Conservation (phyloP, 2,113 vertebrate species). For the Dolichotis patagonum region DNA sequence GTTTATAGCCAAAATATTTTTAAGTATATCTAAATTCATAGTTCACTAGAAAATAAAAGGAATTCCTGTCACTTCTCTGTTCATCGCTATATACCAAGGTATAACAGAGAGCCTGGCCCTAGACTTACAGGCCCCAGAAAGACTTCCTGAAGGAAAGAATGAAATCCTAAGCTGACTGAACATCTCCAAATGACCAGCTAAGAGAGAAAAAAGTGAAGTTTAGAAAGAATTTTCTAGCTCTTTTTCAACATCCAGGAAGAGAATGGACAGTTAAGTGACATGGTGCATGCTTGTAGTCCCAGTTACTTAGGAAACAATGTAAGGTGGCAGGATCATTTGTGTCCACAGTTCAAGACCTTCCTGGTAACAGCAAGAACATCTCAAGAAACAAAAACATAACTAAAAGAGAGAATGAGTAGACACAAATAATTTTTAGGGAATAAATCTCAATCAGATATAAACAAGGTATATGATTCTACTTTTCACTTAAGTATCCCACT, state of each 20-base stretch:
- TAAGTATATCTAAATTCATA: slow-evolving; percentile 22
- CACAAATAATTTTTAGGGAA: not conserved
- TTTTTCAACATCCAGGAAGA: slow-evolving; percentile 39
- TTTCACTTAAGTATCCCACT: not conserved
- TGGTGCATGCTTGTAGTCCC: not conserved
- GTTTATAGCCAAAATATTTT: not conserved
- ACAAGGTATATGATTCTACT: not conserved
- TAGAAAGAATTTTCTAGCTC: slow-evolving; percentile 25
- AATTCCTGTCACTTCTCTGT: not conserved
- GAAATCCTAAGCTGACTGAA: not conserved
- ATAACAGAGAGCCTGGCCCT: not conserved
- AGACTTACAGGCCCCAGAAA: not conserved
- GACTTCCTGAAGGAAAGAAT: not conserved
- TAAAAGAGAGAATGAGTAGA: not conserved
- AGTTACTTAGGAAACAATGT: not conserved
- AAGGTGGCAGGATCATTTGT: not conserved
- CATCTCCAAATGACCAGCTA: not conserved
- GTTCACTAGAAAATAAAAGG: not conserved
- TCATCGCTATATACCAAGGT: not conserved
- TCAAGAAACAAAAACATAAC: not conserved
- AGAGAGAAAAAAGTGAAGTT: not conserved
- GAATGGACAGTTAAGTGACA: not conserved
- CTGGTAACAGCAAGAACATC: not conserved
- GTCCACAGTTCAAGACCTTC: not conserved
- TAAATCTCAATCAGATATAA: not conserved